Evolutionary conservation across 2,113 vertebrate species (phyloP), one percentile per base, ranked within the genome.

Genomic region (Cyanoliseus patagonus): DNA sequence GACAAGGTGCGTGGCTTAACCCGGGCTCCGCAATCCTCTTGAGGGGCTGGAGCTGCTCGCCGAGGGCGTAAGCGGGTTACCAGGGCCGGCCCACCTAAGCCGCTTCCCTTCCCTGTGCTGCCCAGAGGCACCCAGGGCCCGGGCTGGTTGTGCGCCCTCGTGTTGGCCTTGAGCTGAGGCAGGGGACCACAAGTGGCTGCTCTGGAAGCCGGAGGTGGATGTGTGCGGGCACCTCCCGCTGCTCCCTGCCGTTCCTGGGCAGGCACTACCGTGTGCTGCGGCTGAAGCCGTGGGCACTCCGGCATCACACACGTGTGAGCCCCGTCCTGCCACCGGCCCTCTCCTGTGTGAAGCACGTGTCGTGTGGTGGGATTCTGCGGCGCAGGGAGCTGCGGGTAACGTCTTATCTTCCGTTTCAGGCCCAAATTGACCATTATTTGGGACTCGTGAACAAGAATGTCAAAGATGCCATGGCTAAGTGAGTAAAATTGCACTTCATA

Each of bases 371-470:
- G 41, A 11, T 47, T 68, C 46, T 28, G 70, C 66, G 79, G 76
- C 39, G 23, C 0, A 5, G n/a, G 6, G 4, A 14, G 18, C 51
- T n/a, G 39, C 51, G 51, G 68, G 3, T 89, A 83, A 93, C 46
- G 27, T 20, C 7, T 83, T 51, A 11, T 68, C 62, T 97, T 93
- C 39, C 0, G 4, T 95, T 97, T n/a, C 97, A 99, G 99, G 95
- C 96, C 39, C 99, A 99, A 96, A 99, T 99, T 66, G 99, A 99
- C 96, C 99, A 99, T 94, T 99, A 99, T 92, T 6, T 99, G 96
- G 98, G 97, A 74, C 97, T 99, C 22, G 98, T 98, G 96, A 99
- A 98, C 98, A 99, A 98, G 97, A 99, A 98, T 90, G 86, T 99
- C 90, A 99, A 99, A 98, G 99, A 99, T 53, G 94, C 98, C 1